These are phyloP conservation scores for Abrostola triplasia DNA, from an alignment of 2,888 invertebrate genomes.

Conservation along the genomic window DNA sequence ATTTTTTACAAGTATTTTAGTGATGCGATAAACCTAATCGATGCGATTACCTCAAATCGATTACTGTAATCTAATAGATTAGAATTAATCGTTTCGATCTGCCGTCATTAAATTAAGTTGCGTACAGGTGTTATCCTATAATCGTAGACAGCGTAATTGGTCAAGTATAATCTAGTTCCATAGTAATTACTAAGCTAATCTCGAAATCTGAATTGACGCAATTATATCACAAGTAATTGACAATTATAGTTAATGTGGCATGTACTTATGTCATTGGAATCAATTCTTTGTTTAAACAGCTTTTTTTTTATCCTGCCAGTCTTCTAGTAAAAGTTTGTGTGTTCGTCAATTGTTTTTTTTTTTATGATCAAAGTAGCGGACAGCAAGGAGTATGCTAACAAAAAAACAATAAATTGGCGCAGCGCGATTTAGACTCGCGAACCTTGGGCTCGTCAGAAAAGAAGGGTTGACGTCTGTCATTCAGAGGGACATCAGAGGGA, in stretches of 20 bases:
- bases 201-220: constrained; percentile 10
- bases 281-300: not conserved
- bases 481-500: too few relatives aligned
- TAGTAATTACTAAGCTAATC: not conserved
- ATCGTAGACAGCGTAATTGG: constrained; percentile 26
- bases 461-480: too few relatives aligned
- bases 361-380: too few relatives aligned
- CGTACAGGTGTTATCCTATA: constrained; percentile 22
- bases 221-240: constrained; percentile 9
- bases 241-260: constrained; percentile 7
- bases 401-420: too few relatives aligned
- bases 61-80: constrained; percentile 1
- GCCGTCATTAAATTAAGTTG: constrained; percentile 8
- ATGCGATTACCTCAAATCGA: constrained; percentile 14
- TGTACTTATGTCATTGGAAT: not conserved
- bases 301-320: not conserved
- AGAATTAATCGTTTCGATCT: too few relatives aligned
- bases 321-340: too few relatives aligned
- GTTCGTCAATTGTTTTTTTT: too few relatives aligned
- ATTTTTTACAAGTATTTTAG: not conserved
- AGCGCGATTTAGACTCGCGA: too few relatives aligned
- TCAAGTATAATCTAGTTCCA: constrained; percentile 25
- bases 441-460: too few relatives aligned
- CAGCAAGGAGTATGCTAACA: too few relatives aligned
- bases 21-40: constrained; percentile 1